Evolutionary conservation across 2,113 vertebrate species (phyloP).

Genomic region (Cygnus buccinator): DNA sequence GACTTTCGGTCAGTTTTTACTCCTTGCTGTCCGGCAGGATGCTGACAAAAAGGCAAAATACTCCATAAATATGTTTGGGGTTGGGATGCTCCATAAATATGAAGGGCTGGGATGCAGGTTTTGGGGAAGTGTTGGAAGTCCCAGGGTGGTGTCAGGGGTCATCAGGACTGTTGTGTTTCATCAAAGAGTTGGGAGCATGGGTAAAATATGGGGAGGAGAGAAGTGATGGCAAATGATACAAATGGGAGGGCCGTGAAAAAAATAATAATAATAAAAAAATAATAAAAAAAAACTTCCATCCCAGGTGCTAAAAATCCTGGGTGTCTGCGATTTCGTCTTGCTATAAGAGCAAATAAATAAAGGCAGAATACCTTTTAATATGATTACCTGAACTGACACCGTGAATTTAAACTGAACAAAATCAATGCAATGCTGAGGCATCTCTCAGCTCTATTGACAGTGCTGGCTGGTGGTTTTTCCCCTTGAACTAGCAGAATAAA

Average conservation of each 20-base stretch:
- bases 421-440: slow-evolving; percentile 31
- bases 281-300: not conserved
- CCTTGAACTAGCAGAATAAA: slow-evolving; percentile 68
- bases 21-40: not conserved
- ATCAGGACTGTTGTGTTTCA: not conserved
- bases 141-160: no score
- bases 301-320: not conserved
- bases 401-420: slow-evolving; percentile 21
- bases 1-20: not conserved
- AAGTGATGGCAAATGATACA: not conserved
- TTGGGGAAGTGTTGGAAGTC: not conserved
- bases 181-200: rapidly evolving
- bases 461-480: slow-evolving; percentile 11
- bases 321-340: not conserved
- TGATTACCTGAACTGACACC: not conserved
- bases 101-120: not conserved
- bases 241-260: not conserved
- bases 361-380: not conserved
- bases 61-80: not conserved
- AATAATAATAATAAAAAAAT: not conserved
- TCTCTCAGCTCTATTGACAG: slow-evolving; percentile 41
- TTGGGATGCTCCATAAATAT: not conserved
- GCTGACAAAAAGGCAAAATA: not conserved
- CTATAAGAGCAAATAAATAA: not conserved
- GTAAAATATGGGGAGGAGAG: not conserved